Percentiles rank a stretch among this genome's conserved stretches.
Conservation (phyloP, 2,797 vertebrate species). For the Centroberyx gerrardi region DNA sequence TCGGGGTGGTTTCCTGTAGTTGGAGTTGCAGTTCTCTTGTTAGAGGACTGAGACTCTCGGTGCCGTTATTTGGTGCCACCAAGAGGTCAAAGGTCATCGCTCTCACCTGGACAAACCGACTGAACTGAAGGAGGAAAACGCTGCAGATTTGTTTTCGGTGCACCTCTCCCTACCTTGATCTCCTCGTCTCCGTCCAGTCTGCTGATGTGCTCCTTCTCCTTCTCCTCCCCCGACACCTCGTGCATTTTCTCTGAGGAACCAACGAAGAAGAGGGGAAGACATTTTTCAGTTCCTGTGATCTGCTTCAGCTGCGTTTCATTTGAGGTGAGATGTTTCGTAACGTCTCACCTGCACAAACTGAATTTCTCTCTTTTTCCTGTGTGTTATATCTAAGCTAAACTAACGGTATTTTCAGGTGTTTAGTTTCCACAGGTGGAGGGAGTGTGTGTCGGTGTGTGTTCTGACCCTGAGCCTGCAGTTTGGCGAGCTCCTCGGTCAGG, state of each 20-base stretch:
- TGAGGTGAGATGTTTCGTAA: too few relatives aligned
- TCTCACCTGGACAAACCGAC: neutral
- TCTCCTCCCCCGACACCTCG: conserved; percentile 88
- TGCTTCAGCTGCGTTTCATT: neutral
- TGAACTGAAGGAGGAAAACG: neutral
- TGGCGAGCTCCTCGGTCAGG: conserved; percentile 91
- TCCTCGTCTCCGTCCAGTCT: conserved; percentile 88
- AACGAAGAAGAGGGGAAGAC: neutral
- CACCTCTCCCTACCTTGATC: conserved; percentile 87
- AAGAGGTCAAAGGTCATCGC: too few relatives aligned
- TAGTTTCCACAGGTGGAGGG: too few relatives aligned
- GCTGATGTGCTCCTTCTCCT: conserved; percentile 90
- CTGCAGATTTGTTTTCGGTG: neutral
- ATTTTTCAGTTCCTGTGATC: neutral
- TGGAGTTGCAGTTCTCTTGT: too few relatives aligned
- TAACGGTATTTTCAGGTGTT: too few relatives aligned
- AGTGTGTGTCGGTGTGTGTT: neutral
- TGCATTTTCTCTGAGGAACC: conserved; percentile 89
- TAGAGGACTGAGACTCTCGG: too few relatives aligned
- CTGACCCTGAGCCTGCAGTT: conserved; percentile 89
- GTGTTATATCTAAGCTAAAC: too few relatives aligned
- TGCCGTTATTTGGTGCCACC: too few relatives aligned
- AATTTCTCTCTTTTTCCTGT: too few relatives aligned
- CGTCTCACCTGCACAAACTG: too few relatives aligned
- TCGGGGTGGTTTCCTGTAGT: too few relatives aligned